A percentile compares a stretch with the other conserved stretches of the same genome.
Conservation (phyloP, 1,140 invertebrate species). For the Listronotus oregonensis region DNA sequence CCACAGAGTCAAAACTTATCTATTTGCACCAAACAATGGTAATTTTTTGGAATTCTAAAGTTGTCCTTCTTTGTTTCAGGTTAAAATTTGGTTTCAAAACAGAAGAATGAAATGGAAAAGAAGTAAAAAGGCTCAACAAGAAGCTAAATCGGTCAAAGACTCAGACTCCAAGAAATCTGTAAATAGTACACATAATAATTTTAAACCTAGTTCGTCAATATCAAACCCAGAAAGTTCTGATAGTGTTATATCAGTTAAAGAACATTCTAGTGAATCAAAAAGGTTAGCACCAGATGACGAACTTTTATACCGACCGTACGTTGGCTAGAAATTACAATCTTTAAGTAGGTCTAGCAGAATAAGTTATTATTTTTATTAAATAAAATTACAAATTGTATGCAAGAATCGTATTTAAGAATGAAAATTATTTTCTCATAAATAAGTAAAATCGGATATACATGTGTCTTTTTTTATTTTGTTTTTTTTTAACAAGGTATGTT, state of each 20-base stretch:
- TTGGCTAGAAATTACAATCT: conserved; percentile 42
- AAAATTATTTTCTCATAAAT: too few species aligned
- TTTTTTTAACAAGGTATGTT: too few species aligned
- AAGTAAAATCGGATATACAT: too few species aligned
- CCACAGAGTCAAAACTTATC: too few species aligned
- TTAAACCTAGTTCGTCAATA: conserved; percentile 32
- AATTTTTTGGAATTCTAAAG: too few species aligned
- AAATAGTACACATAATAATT: conserved; percentile 20
- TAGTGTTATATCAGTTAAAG: conserved; percentile 11
- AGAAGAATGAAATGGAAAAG: conserved; percentile 95
- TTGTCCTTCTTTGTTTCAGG: conserved; percentile 71
- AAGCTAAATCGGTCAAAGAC: conserved; percentile 59
- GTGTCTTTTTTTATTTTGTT: too few species aligned
- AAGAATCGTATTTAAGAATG: too few species aligned
- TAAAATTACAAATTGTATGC: too few species aligned
- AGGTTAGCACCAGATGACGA: conserved; percentile 43
- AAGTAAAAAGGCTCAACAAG: conserved; percentile 90
- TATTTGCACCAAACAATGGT: too few species aligned
- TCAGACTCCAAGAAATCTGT: conserved; percentile 26
- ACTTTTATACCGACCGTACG: conserved; percentile 54
- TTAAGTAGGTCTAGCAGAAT: too few species aligned
- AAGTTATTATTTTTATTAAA: too few species aligned
- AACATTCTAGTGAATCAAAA: conserved; percentile 23
- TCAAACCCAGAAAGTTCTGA: conserved; percentile 28
- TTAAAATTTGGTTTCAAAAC: conserved; percentile 97